Percentiles rank a stretch among this genome's conserved stretches.
phyloP scores from a whole-genome alignment of 2,113 vertebrate genomes.

The Garra rufa region DNA sequence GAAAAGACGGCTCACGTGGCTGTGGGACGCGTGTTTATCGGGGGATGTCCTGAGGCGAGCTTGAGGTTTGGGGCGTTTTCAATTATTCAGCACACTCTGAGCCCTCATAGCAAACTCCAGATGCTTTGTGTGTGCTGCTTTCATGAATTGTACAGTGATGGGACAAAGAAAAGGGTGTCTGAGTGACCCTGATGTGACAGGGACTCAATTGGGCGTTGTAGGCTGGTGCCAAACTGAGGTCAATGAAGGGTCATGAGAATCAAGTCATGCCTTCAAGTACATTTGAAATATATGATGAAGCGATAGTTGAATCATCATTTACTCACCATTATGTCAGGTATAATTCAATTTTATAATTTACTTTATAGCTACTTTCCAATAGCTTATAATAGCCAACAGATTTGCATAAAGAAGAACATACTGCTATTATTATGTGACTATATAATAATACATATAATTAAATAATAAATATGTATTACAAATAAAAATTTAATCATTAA shows the following conservation, averaged over 20 bases:
- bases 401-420: no score
- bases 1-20: background rate
- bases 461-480: background rate
- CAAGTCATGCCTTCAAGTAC: constrained; percentile 16
- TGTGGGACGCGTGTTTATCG: background rate
- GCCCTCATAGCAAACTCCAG: constrained; percentile 35
- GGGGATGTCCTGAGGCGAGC: constrained; percentile 5
- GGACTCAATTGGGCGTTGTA: constrained; percentile 5
- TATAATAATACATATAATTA: background rate
- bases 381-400: background rate
- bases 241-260: constrained; percentile 23
- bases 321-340: background rate
- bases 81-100: constrained; percentile 48
- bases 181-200: constrained; percentile 31
- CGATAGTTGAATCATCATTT: background rate
- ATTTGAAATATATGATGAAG: background rate
- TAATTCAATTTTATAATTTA: no score
- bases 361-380: no score
- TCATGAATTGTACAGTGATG: constrained; percentile 34
- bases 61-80: constrained; percentile 40
- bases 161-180: background rate
- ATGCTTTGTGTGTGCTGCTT: constrained; percentile 17
- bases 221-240: background rate
- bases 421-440: background rate
- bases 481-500: background rate